A percentile compares a stretch with the other conserved stretches of the same genome.
phyloP scores from a whole-genome alignment of 1,140 invertebrate genomes.

The Nasonia giraulti region DNA sequence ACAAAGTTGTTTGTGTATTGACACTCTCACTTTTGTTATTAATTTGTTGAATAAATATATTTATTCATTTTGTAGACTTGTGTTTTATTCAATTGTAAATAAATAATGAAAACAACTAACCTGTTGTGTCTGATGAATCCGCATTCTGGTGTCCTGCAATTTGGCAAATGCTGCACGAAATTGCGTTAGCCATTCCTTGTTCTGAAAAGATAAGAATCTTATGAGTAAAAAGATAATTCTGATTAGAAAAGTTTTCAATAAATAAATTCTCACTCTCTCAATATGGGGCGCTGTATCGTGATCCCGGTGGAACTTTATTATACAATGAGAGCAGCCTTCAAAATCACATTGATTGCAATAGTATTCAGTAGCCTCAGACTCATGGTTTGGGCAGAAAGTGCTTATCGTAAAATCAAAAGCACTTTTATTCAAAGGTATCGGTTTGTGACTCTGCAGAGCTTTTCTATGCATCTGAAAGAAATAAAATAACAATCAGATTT shows the following conservation, averaged over 20 bases:
- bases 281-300: slow-evolving; percentile 55
- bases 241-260: background rate
- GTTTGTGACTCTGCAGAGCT: slow-evolving; percentile 58
- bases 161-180: slow-evolving; percentile 25
- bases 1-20: slow-evolving; percentile 15
- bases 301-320: slow-evolving; percentile 61
- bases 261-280: slow-evolving; percentile 55
- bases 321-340: slow-evolving; percentile 66
- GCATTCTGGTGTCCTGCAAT: slow-evolving; percentile 37
- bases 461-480: slow-evolving; percentile 59
- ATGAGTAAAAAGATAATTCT: slow-evolving; percentile 1
- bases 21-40: slow-evolving; percentile 55
- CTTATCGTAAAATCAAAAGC: slow-evolving; percentile 36
- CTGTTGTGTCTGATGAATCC: slow-evolving; percentile 52
- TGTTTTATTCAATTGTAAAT: slow-evolving; percentile 26
- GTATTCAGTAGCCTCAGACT: slow-evolving; percentile 57
- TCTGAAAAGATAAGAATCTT: slow-evolving; percentile 55
- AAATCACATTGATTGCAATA: slow-evolving; percentile 66
- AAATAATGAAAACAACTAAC: slow-evolving; percentile 52
- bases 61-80: slow-evolving; percentile 59
- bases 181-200: slow-evolving; percentile 45
- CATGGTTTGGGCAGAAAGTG: slow-evolving; percentile 53
- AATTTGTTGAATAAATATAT: slow-evolving; percentile 63
- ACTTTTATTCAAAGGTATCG: slow-evolving; percentile 36
- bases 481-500: slow-evolving; percentile 12